Evolutionary conservation across 2,113 vertebrate genomes (phyloP).

Genomic region (Elanoides forficatus): DNA sequence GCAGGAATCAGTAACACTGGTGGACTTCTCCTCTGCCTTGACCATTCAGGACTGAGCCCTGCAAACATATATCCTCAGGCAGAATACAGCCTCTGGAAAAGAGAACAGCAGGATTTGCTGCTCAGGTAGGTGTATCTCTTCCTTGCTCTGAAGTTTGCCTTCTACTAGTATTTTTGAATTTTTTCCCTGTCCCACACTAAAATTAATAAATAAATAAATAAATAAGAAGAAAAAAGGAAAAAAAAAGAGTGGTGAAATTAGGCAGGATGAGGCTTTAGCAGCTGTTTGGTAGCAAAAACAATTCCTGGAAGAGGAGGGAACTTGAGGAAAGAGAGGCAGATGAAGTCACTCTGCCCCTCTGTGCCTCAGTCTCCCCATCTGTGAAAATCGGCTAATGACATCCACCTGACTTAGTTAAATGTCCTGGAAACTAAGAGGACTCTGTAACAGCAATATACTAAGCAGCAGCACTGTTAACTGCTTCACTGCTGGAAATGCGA

Average conservation of each 20-base stretch:
- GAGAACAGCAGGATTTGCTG: background rate
- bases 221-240: background rate
- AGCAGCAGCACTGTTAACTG: conserved; percentile 34
- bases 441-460: background rate
- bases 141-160: background rate
- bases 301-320: background rate
- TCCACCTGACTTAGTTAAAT: conserved; percentile 42
- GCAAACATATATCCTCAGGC: background rate
- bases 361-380: conserved; percentile 63
- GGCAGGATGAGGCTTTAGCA: background rate
- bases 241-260: background rate
- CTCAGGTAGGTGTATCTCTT: background rate
- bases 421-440: conserved; percentile 31
- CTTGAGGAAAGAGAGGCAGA: background rate
- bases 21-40: background rate
- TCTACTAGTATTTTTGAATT: background rate
- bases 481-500: background rate
- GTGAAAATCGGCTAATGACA: conserved; percentile 34
- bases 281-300: background rate
- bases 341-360: background rate
- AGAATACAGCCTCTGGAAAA: background rate
- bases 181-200: background rate
- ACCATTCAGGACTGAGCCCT: background rate
- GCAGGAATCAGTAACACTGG: background rate
- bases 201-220: background rate